phyloP scores from a whole-genome alignment of 2,797 vertebrate species.

The Cossypha polioptera region DNA sequence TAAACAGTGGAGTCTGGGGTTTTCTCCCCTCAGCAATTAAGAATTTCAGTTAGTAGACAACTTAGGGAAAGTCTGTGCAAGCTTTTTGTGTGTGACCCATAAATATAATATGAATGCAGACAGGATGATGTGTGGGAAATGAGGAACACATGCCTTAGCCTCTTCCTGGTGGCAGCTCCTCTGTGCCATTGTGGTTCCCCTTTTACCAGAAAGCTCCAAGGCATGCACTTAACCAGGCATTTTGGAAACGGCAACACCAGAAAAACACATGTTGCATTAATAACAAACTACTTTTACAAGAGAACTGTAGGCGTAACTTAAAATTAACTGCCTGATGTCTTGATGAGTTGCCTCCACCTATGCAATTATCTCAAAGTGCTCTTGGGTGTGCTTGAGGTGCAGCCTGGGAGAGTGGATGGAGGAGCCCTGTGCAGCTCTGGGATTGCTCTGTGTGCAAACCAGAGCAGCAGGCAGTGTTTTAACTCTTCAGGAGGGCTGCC shows the following conservation, averaged over 20 bases:
- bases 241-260: background rate
- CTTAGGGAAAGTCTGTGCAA: background rate
- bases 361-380: background rate
- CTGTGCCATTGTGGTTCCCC: background rate
- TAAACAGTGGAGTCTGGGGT: background rate
- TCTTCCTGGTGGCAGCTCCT: background rate
- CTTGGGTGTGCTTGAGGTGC: background rate
- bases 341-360: conserved; percentile 43
- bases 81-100: background rate
- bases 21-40: background rate
- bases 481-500: background rate
- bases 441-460: background rate
- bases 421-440: background rate
- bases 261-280: background rate
- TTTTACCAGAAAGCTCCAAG: background rate
- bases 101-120: background rate
- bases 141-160: background rate
- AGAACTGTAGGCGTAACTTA: background rate
- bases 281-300: background rate
- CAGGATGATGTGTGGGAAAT: background rate
- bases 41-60: background rate
- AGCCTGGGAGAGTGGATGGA: background rate
- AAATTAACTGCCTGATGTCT: conserved; percentile 14
- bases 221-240: background rate
- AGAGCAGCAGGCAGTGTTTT: background rate